Conservation (phyloP, 2,113 vertebrate genomes). For the Sigmodon hispidus region DNA sequence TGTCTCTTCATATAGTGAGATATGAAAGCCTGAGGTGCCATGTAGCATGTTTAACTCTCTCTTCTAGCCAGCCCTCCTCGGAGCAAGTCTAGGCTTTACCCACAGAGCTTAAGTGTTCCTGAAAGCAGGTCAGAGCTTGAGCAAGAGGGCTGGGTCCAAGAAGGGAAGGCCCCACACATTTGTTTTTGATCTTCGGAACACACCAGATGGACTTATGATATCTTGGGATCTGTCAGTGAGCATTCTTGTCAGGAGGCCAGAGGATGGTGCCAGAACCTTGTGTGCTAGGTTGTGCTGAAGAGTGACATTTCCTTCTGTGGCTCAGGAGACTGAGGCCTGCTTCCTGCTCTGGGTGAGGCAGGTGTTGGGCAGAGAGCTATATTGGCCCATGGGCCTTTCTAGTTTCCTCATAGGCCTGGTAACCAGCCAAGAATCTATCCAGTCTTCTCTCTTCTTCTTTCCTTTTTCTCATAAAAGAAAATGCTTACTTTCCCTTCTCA, state of each 20-base stretch:
- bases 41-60: too few species aligned
- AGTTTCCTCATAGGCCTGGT: neutral
- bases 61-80: neutral
- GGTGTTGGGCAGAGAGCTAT: neutral
- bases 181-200: conserved; percentile 65
- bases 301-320: neutral
- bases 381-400: neutral
- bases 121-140: conserved; percentile 56
- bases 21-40: neutral
- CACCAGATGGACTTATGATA: conserved; percentile 69
- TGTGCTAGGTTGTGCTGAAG: conserved; percentile 28
- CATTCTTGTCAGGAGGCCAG: conserved; percentile 77
- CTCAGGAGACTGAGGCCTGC: neutral
- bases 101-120: neutral
- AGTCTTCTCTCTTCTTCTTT: neutral
- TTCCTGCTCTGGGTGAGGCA: neutral
- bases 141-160: neutral
- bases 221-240: conserved; percentile 65
- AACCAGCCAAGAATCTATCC: neutral
- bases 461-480: neutral
- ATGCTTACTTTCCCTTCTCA: conserved; percentile 21
- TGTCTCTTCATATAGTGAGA: neutral
- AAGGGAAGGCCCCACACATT: conserved; percentile 10
- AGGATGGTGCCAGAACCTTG: conserved; percentile 50
- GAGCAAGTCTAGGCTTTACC: conserved; percentile 60